Base-by-base conservation (phyloP, 1,140 invertebrate species). In the Sycobia sp. region DNA sequence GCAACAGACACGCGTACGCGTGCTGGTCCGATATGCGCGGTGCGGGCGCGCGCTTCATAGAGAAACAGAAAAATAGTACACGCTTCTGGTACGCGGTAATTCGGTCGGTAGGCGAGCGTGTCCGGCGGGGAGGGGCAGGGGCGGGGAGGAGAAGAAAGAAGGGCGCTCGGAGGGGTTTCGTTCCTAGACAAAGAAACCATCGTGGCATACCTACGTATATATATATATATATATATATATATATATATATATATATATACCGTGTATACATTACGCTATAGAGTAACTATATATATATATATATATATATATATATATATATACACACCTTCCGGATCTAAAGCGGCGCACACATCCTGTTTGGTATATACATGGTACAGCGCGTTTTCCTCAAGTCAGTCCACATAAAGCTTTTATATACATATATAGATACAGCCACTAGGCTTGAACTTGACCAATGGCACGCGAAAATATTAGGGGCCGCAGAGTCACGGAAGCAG, bases 111-210 rank as follows among this genome's bases (percentile, higher is more conserved):
- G 32, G 18, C 22, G 43, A n/a, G 34, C 53, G 39, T 43, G 53
- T 22, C 23, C 47, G 18, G 20, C 43, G 7, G 41, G 25, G 36
- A 3, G 36, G 13, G 16, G 36, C 49, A 1, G 23, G 16, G 27
- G n/a, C n/a, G 36, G n/a, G 34, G 34, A n/a, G 25, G 49, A 3
- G 25, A 20, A 2, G 3, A n/a, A n/a, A n/a, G n/a, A n/a, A n/a
- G n/a, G n/a, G n/a, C n/a, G n/a, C n/a, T 5, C 11, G n/a, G 10
- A 23, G 56, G 46, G 34, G 59, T 50, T 46, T 61, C 59, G 53
- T 49, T 61, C 49, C 59, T 61, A 61, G 49, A 61, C 59, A 61
- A 61, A 61, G 59, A 61, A 58, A 53, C 32, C 49, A 44, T 47
- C 49, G 36, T n/a, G 50, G n/a, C n/a, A n/a, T n/a, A n/a, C n/a